Conservation (phyloP, 1,140 invertebrate genomes). For the Nymphalis io region DNA sequence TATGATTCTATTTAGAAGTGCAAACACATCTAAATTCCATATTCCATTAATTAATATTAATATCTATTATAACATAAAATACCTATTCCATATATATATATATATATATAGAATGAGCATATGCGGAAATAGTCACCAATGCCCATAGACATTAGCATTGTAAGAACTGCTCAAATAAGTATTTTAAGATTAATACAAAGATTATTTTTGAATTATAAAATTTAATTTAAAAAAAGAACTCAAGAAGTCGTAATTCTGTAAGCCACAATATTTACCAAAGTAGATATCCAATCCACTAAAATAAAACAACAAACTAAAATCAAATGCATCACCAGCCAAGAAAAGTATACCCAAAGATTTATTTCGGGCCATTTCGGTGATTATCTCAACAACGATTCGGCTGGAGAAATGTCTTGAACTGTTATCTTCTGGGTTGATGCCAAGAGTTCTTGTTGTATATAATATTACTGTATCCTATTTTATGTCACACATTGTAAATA, state of each 20-base stretch:
- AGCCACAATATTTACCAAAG: neutral
- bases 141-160: too few species aligned
- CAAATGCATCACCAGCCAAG: slow-evolving; percentile 28
- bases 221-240: neutral
- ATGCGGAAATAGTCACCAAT: too few species aligned
- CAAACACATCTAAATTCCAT: too few species aligned
- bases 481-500: slow-evolving; percentile 38
- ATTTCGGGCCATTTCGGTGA: slow-evolving; percentile 22
- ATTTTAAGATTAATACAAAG: too few species aligned
- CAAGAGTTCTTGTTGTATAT: slow-evolving; percentile 12
- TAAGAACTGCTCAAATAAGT: too few species aligned
- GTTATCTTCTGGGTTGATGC: slow-evolving; percentile 16
- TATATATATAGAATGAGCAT: too few species aligned
- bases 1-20: too few species aligned
- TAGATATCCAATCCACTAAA: slow-evolving; percentile 3
- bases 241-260: neutral
- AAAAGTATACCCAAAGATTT: slow-evolving; percentile 25
- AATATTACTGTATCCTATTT: slow-evolving; percentile 27
- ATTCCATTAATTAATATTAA: too few species aligned
- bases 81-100: too few species aligned
- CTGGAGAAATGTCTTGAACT: slow-evolving; percentile 27
- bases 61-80: too few species aligned
- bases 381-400: slow-evolving; percentile 24
- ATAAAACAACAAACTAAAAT: slow-evolving; percentile 17
- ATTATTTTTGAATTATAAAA: too few species aligned